Base-by-base conservation (phyloP, 2,888 invertebrate genomes). In the Margaritifera margaritifera region DNA sequence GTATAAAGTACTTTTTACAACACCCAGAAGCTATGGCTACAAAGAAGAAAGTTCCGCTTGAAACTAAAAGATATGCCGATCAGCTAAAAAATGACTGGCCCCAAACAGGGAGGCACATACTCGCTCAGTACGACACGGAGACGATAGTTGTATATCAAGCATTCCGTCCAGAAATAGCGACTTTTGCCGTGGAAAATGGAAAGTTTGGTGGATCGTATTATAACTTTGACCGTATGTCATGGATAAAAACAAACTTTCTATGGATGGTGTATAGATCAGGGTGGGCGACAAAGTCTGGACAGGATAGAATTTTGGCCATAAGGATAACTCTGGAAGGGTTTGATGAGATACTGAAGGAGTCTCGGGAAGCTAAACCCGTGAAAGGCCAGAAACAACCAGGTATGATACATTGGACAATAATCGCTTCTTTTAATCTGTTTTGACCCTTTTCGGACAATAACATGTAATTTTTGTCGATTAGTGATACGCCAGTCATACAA, bases 181-280 rank as follows among this genome's bases (percentile, higher is more conserved):
- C 74, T 0, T 79, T 74, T 71, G 83, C 82, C 4, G 72, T 77
- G 18, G 27, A 66, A 64, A 52, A 76, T 51, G 73, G 73, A 27
- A 54, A 65, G 65, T 66, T 75, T 64, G 66, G 77, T 27, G 75
- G 75, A 20, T 67, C 72, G 11, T 64, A 64, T 25, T 84, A 78
- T 70, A 84, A 77, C 62, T 79, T 79, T 58, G 69, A 66, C 4
- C 65, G 84, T 42, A 84, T 84, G 84, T 80, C 84, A 1, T 84
- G 85, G 85, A 81, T 85, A 19, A 85, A 85, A 62, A 83, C 85
- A 15, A 85, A 85, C 68, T 85, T 85, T 63, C 74, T 85, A 25
- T 85, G 85, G 85, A 85, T 85, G 85, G 84, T 83, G 85, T 84
- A 84, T 65, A 71, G 85, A 5, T 79, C 80, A 31, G 80, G 82